Conservation (phyloP, 2,888 invertebrate genomes). For the Acronicta leporina region DNA sequence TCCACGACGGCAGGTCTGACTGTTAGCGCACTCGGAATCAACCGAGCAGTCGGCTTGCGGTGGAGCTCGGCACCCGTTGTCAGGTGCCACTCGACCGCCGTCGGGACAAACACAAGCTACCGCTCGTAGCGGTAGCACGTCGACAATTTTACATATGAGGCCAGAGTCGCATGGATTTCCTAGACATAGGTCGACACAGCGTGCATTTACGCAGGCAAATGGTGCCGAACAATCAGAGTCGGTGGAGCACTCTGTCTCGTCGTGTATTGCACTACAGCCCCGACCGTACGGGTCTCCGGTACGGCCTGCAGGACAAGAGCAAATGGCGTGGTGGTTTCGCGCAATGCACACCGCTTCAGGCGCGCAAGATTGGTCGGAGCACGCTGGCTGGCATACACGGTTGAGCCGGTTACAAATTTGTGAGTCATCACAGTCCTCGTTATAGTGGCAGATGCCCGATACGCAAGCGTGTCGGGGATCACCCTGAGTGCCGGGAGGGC, state of each 20-base stretch:
- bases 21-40: slow-evolving; percentile 93
- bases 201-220: slow-evolving; percentile 93
- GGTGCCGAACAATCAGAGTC: slow-evolving; percentile 94
- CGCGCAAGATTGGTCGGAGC: slow-evolving; percentile 95
- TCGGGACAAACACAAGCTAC: slow-evolving; percentile 96
- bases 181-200: slow-evolving; percentile 94
- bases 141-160: slow-evolving; percentile 94
- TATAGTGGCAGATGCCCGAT: slow-evolving; percentile 95
- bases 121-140: slow-evolving; percentile 94
- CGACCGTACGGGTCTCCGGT: slow-evolving; percentile 93
- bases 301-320: slow-evolving; percentile 93
- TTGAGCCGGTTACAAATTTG: slow-evolving; percentile 96
- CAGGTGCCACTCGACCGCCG: slow-evolving; percentile 93
- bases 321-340: slow-evolving; percentile 93
- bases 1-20: slow-evolving; percentile 93
- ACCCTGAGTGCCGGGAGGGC: slow-evolving; percentile 95
- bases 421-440: slow-evolving; percentile 95
- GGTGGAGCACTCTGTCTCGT: slow-evolving; percentile 90
- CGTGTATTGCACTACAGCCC: slow-evolving; percentile 77
- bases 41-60: slow-evolving; percentile 91
- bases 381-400: slow-evolving; percentile 94
- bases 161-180: slow-evolving; percentile 93
- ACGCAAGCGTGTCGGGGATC: slow-evolving; percentile 95
- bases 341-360: slow-evolving; percentile 93
- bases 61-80: slow-evolving; percentile 91